Evolutionary conservation across 2,888 invertebrate species (phyloP).

Genomic region (Pterostichus madidus): DNA sequence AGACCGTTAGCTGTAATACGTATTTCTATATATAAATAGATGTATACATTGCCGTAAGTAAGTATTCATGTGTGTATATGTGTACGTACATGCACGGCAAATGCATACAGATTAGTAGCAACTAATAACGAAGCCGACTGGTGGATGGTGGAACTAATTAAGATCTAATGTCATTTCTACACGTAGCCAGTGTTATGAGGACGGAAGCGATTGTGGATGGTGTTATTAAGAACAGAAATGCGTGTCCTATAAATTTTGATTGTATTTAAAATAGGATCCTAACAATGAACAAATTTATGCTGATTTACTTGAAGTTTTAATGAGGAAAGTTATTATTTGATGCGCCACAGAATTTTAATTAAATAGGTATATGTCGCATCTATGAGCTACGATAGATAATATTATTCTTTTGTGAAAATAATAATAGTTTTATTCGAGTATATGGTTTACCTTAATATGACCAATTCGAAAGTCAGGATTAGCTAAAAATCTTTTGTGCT

Average conservation of each 20-base stretch:
- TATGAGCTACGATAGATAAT: not conserved
- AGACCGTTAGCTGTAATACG: no score
- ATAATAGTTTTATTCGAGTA: no score
- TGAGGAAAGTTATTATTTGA: conserved; percentile 34
- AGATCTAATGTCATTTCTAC: conserved; percentile 56
- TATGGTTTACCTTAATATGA: no score
- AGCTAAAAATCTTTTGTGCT: no score
- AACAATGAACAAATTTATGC: conserved; percentile 41
- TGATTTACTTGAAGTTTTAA: conserved; percentile 27
- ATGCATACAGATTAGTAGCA: conserved; percentile 56
- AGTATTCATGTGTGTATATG: not conserved
- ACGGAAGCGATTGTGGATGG: conserved; percentile 35
- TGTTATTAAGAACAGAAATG: conserved; percentile 23
- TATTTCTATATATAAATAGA: conserved; percentile 14
- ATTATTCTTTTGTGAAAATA: no score
- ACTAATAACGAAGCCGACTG: conserved; percentile 39
- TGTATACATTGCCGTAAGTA: not conserved
- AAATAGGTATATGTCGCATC: not conserved
- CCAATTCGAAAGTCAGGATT: no score
- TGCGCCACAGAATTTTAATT: not conserved
- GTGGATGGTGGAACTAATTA: conserved; percentile 48
- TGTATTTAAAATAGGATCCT: conserved; percentile 13
- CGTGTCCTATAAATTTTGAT: conserved; percentile 20
- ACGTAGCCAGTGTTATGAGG: conserved; percentile 20
- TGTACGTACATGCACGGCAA: conserved; percentile 22